Evolutionary conservation across 2,113 vertebrate species (phyloP).

Genomic region (Seriola dumerili): DNA sequence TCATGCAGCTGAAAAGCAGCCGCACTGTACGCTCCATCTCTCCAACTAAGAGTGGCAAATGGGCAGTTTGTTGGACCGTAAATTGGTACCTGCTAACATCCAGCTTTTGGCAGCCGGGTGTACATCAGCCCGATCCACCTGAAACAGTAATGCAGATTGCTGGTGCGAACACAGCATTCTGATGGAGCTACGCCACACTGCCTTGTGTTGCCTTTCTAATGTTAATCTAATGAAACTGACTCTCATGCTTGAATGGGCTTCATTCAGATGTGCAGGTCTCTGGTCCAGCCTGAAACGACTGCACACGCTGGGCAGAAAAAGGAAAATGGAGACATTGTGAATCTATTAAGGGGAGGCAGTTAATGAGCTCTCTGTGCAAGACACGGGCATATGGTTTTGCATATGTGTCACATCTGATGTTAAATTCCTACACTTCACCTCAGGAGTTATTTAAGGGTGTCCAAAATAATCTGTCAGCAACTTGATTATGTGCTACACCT

Average conservation of each 20-base stretch:
- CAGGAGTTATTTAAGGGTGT: constrained; percentile 12
- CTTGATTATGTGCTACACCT: constrained; percentile 38
- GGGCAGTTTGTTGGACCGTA: constrained; percentile 12
- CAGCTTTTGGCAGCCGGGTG: constrained; percentile 1
- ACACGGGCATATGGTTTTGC: constrained; percentile 48
- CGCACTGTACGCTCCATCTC: too few relatives aligned
- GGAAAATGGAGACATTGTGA: constrained; percentile 47
- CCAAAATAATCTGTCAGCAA: constrained; percentile 47
- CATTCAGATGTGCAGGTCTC: constrained; percentile 40
- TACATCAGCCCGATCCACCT: constrained; percentile 38
- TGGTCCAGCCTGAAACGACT: constrained; percentile 52
- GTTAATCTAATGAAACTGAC: constrained; percentile 65
- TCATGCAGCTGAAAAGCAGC: not conserved
- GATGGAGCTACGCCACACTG: constrained; percentile 40
- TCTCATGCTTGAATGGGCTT: constrained; percentile 45
- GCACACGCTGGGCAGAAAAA: constrained; percentile 18
- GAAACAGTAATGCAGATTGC: constrained; percentile 36
- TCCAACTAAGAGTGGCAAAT: not conserved
- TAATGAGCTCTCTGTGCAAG: constrained; percentile 65
- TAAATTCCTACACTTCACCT: constrained; percentile 35
- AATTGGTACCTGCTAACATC: constrained; percentile 26
- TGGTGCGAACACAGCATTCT: constrained; percentile 36
- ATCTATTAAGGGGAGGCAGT: constrained; percentile 43
- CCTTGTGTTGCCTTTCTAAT: constrained; percentile 52
- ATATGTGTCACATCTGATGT: constrained; percentile 50